Percentiles rank a stretch among this genome's conserved stretches.
Evolutionary conservation across 2,888 invertebrate species (phyloP).

Genomic region (Dichetophora obliterata): DNA sequence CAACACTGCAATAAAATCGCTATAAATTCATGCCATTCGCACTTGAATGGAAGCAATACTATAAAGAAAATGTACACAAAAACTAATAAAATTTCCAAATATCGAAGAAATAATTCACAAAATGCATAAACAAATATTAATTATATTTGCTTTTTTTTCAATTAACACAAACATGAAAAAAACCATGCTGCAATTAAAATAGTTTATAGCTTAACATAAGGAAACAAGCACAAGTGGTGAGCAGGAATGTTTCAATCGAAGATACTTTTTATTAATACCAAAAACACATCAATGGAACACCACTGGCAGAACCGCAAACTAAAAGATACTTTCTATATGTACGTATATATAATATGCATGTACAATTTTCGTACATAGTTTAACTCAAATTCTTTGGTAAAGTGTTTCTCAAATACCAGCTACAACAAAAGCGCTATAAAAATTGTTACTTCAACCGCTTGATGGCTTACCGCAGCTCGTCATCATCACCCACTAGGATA

Average conservation of each 20-base stretch:
- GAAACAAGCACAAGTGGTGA: background rate
- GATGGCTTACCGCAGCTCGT: background rate
- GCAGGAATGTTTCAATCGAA: background rate
- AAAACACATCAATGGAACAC: no score
- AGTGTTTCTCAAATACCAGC: no score
- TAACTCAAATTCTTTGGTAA: no score
- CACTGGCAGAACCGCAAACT: no score
- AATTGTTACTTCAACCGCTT: no score
- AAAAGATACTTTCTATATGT: no score
- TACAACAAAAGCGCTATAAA: no score
- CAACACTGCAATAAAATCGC: background rate
- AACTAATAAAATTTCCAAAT: background rate
- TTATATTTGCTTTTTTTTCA: background rate
- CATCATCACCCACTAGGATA: background rate
- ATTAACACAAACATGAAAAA: constrained; percentile 13
- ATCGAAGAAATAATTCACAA: background rate
- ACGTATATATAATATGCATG: no score
- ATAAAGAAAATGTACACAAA: background rate
- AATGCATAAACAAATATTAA: background rate
- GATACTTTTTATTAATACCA: no score
- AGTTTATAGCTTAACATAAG: constrained; percentile 27
- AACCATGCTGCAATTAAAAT: constrained; percentile 35
- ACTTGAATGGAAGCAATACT: background rate
- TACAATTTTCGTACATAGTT: no score
- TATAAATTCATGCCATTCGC: background rate